phyloP scores from a whole-genome alignment of 37 sponge, comb jelly and placozoan species.

The Tethya wilhelma region DNA sequence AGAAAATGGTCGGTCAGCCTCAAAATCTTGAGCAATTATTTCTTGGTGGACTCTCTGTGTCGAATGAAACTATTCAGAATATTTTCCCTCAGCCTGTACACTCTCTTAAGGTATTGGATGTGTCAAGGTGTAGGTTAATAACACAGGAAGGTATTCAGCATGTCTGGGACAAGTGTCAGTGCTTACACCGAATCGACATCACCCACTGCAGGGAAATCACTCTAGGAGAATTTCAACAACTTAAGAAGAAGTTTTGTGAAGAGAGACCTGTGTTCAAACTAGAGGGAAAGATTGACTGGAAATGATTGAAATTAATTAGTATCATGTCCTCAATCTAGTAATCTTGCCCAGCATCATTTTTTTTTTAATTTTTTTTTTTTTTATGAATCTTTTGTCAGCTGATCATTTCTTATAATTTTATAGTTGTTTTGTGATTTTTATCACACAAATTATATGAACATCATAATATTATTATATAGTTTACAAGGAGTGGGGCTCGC shows the following conservation, averaged over 20 bases:
- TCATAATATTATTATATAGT: too few species aligned
- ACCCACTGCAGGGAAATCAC: slow-evolving; percentile 23
- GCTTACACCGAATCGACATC: slow-evolving; percentile 2
- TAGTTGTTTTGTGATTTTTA: too few species aligned
- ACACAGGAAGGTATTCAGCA: slow-evolving; percentile 13
- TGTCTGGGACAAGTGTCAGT: slow-evolving; percentile 16
- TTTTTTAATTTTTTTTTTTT: background rate
- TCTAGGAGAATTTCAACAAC: background rate
- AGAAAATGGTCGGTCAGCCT: slow-evolving; percentile 25
- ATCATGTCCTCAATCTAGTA: background rate
- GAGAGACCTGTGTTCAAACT: slow-evolving; percentile 5
- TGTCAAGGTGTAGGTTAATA: slow-evolving; percentile 6
- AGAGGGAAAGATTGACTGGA: slow-evolving; percentile 28
- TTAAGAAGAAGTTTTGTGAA: slow-evolving; percentile 4
- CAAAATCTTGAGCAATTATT: slow-evolving; percentile 21
- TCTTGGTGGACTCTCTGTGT: slow-evolving; percentile 1
- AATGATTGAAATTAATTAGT: background rate
- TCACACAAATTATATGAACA: too few species aligned
- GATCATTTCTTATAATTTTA: too few species aligned
- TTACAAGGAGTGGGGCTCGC: too few species aligned
- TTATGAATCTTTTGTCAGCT: background rate
- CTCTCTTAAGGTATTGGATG: slow-evolving; percentile 7
- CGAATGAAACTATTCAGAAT: background rate
- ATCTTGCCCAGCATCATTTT: background rate
- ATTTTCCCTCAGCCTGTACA: slow-evolving; percentile 9